phyloP scores from a whole-genome alignment of 2,888 invertebrate genomes.

The Amaurobius ferox region DNA sequence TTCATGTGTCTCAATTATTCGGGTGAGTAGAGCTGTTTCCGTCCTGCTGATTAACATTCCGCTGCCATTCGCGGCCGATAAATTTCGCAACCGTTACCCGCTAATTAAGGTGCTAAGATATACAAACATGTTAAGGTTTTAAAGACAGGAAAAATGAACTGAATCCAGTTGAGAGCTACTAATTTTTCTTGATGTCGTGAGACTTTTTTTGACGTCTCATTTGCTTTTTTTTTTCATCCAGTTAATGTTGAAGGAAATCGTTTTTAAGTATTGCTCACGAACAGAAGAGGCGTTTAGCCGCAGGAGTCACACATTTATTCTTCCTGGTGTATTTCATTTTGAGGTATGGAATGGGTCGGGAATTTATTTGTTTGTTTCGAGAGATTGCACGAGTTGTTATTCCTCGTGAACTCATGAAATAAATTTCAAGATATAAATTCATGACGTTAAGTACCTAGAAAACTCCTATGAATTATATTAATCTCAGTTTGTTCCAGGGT shows the following conservation, averaged over 20 bases:
- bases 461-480: too few species aligned
- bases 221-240: background rate
- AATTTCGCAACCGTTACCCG: slow-evolving; percentile 51
- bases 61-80: slow-evolving; percentile 54
- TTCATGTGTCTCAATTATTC: slow-evolving; percentile 12
- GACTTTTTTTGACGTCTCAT: background rate
- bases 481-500: too few species aligned
- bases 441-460: too few species aligned
- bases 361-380: too few species aligned
- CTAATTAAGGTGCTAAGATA: slow-evolving; percentile 45
- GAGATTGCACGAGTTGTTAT: too few species aligned
- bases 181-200: background rate
- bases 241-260: background rate
- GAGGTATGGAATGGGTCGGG: too few species aligned
- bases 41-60: slow-evolving; percentile 61
- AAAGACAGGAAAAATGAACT: background rate
- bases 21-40: slow-evolving; percentile 4
- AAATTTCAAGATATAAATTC: too few species aligned
- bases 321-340: background rate
- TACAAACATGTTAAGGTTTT: background rate
- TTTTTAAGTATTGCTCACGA: background rate
- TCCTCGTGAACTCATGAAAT: too few species aligned
- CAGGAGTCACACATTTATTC: background rate
- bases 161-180: background rate
- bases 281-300: background rate